Evolutionary conservation across 2,797 vertebrate genomes (phyloP).

Genomic region (Ptychadena robeensis): DNA sequence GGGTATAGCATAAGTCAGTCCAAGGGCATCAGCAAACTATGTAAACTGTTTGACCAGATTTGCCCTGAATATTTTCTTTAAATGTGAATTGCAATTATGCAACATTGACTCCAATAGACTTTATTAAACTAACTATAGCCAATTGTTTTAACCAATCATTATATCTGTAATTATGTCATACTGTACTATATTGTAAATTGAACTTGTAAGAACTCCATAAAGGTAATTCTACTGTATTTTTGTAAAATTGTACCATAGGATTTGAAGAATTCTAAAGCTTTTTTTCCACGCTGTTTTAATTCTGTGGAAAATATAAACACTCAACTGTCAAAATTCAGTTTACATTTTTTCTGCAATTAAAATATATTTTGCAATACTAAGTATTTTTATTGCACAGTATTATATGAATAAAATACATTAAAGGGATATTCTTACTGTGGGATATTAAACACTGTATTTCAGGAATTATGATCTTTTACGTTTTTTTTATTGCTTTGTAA

Average conservation of each 20-base stretch:
- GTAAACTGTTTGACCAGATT: neutral
- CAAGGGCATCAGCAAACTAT: slow-evolving; percentile 18
- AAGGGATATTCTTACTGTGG: slow-evolving; percentile 14
- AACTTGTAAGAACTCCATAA: slow-evolving; percentile 77
- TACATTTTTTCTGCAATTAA: neutral
- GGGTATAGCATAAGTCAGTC: neutral
- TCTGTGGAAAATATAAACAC: slow-evolving; percentile 9
- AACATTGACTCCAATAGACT: slow-evolving; percentile 34
- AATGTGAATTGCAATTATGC: slow-evolving; percentile 58
- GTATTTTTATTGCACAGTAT: slow-evolving; percentile 15
- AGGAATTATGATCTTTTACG: slow-evolving; percentile 22
- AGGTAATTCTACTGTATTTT: slow-evolving; percentile 75
- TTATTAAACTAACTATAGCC: slow-evolving; percentile 65
- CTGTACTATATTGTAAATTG: slow-evolving; percentile 79
- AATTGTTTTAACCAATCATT: slow-evolving; percentile 62
- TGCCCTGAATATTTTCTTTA: slow-evolving; percentile 1
- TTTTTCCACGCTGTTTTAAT: slow-evolving; percentile 42
- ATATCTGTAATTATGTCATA: slow-evolving; percentile 65
- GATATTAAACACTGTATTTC: slow-evolving; percentile 38
- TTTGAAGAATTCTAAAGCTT: slow-evolving; percentile 68
- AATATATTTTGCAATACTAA: neutral
- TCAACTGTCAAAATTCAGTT: slow-evolving; percentile 2
- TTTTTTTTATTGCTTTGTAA: slow-evolving; percentile 33
- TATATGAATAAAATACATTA: slow-evolving; percentile 8
- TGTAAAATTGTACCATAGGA: slow-evolving; percentile 78